Base-by-base conservation (phyloP, 2,113 vertebrate species). In the Eretmochelys imbricata region DNA sequence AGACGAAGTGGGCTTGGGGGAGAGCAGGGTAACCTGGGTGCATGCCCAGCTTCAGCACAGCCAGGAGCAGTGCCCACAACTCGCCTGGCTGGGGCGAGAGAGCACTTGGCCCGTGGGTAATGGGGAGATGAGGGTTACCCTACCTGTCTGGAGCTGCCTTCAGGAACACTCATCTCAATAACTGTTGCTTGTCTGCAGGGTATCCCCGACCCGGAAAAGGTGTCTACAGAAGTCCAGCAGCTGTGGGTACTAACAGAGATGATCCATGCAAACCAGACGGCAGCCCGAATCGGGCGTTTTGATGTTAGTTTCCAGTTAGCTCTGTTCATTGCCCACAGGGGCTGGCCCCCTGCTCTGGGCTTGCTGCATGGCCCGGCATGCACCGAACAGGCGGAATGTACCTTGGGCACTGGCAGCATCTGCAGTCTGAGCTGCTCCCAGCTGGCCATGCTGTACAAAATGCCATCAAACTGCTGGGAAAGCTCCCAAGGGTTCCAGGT, bases 171-270 rank as follows among this genome's bases (percentile, higher is more conserved):
- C 83, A 55, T 75, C 24, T 59, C 24, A 38, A 7, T 82, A n/a
- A 57, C 78, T 4, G 5, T 38, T 7, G 1, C 72, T 90, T 90
- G 85, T 92, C 95, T 97, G 69, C 97, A 99, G 99, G 99, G 98
- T 55, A 98, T 99, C 82, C 99, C 99, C 0, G 98, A 99, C 94
- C 99, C 99, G 0, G 98, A 98, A 95, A 98, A 98, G 2, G 99
- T 99, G 2, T 99, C 99, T 0, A 99, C 99, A 0, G 99, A 99
- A 86, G 98, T 99, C n/a, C 99, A 99, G 98, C 99, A 99, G 95
- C 99, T 99, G 99, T 99, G 99, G 99, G 99, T 99, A 46, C 98
- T 99, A 96, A 99, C 99, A 0, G 99, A 99, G 95, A 98, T 99
- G 97, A 99, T 99, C 98, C 99, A 98, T 92, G 98, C 98, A 96